Conservation (phyloP, 2,888 invertebrate species). For the Aricia artaxerxes region DNA sequence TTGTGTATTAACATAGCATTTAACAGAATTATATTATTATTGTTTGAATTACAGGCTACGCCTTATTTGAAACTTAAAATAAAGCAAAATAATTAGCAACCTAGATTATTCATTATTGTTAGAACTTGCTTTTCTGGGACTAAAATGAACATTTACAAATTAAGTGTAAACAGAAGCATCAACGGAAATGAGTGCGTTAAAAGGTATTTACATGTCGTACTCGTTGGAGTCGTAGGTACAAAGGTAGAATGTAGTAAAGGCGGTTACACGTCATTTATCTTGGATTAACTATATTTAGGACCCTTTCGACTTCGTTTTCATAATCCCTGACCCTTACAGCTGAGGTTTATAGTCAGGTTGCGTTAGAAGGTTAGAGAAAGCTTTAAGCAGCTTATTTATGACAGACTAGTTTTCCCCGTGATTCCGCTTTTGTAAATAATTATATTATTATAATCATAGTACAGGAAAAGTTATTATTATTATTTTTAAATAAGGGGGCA, state of each 20-base stretch:
- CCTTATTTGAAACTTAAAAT: not conserved
- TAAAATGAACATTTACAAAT: not conserved
- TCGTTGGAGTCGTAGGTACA: not conserved
- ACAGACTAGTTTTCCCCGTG: not conserved
- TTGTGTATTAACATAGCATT: not conserved
- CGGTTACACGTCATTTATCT: constrained; percentile 6
- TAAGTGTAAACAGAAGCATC: not conserved
- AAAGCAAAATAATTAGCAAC: no score
- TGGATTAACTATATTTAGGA: constrained; percentile 5
- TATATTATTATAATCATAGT: not conserved
- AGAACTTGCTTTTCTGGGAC: not conserved
- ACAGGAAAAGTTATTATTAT: not conserved
- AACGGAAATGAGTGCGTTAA: not conserved
- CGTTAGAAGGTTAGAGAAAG: constrained; percentile 5
- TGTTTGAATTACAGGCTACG: not conserved
- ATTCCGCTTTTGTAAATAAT: not conserved
- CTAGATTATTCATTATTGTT: not conserved
- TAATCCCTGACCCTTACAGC: constrained; percentile 19
- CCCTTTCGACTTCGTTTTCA: constrained; percentile 16
- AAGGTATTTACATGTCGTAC: not conserved
- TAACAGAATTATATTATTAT: not conserved
- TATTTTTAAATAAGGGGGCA: no score
- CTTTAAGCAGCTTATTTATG: constrained; percentile 13
- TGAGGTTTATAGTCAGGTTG: constrained; percentile 4
- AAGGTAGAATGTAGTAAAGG: not conserved